A percentile compares a stretch with the other conserved stretches of the same genome.
Evolutionary conservation across 1,140 invertebrate genomes (phyloP).

Genomic region (Drosophila sulfurigaster): DNA sequence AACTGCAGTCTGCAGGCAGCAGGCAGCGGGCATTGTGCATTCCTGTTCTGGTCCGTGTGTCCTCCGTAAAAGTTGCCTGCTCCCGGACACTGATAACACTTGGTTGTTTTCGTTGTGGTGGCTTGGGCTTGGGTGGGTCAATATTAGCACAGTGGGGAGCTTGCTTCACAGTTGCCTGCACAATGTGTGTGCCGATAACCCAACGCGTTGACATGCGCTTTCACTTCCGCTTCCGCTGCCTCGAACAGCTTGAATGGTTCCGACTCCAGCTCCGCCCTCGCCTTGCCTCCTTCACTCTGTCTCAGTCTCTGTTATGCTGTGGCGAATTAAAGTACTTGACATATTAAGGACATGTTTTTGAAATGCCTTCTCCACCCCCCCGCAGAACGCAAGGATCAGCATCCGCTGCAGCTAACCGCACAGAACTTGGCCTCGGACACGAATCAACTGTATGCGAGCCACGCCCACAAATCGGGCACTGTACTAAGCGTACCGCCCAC

Average conservation of each 20-base stretch:
- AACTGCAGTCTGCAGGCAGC: conserved; percentile 12
- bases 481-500: conserved; percentile 77
- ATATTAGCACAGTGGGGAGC: conserved; percentile 36
- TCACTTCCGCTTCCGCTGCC: conserved; percentile 53
- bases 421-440: conserved; percentile 74
- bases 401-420: conserved; percentile 72
- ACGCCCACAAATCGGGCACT: conserved; percentile 45
- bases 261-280: not conserved
- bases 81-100: conserved; percentile 31
- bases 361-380: conserved; percentile 11
- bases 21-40: conserved; percentile 17
- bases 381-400: conserved; percentile 78
- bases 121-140: conserved; percentile 12
- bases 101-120: too few relatives aligned
- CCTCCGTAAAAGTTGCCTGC: conserved; percentile 36
- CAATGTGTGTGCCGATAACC: conserved; percentile 63
- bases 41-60: conserved; percentile 13
- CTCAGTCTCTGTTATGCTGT: not conserved
- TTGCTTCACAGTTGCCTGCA: conserved; percentile 52
- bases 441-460: conserved; percentile 59
- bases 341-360: conserved; percentile 26
- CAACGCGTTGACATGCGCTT: conserved; percentile 67
- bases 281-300: not conserved
- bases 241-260: conserved; percentile 3
- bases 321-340: not conserved